Evolutionary conservation across 2,888 invertebrate genomes (phyloP).

Genomic region (Philhelius pedissequus): DNA sequence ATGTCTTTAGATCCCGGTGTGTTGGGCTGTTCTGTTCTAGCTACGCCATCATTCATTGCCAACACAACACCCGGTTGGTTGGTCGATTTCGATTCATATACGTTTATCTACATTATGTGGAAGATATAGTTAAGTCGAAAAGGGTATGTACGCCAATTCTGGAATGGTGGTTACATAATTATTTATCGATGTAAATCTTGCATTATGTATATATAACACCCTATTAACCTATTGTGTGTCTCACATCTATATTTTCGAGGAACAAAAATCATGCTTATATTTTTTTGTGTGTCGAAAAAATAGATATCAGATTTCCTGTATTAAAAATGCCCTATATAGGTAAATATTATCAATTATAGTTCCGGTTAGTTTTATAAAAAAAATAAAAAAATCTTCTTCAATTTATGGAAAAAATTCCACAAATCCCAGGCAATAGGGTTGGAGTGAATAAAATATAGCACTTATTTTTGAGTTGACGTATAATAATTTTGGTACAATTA

Average conservation of each 20-base stretch:
- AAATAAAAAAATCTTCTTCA: too few species aligned
- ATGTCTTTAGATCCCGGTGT: not conserved
- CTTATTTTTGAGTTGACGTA: too few species aligned
- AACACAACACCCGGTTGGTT: not conserved
- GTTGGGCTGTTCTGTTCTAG: not conserved
- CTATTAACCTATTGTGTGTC: constrained; percentile 26
- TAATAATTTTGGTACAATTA: too few species aligned
- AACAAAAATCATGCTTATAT: not conserved
- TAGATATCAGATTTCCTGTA: not conserved
- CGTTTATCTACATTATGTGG: not conserved
- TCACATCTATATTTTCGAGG: not conserved
- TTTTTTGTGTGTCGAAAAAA: not conserved
- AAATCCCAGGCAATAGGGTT: too few species aligned
- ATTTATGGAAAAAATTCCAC: too few species aligned
- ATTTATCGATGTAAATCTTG: constrained; percentile 39
- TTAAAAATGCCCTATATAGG: not conserved
- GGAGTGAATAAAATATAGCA: too few species aligned
- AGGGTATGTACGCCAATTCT: constrained; percentile 6
- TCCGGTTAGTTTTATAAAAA: not conserved
- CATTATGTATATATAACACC: constrained; percentile 26
- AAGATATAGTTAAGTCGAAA: not conserved
- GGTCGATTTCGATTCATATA: not conserved
- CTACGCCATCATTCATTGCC: not conserved
- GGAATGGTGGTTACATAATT: constrained; percentile 39
- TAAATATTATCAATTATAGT: not conserved